These are phyloP conservation scores for Squalus acanthias DNA, from an alignment of 2,797 vertebrate genomes.

Conservation along the genomic window DNA sequence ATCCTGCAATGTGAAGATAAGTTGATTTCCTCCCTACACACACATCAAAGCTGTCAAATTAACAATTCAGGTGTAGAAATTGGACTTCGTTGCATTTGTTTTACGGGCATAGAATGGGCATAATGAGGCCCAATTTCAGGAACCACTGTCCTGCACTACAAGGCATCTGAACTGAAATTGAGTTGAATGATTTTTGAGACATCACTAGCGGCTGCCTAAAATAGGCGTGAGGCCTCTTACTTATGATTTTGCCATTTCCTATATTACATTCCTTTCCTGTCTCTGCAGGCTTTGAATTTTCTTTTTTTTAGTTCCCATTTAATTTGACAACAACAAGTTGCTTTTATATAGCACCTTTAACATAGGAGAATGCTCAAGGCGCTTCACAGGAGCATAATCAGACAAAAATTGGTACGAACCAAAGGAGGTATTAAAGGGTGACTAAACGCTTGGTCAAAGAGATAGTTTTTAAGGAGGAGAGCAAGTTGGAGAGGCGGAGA, in stretches of 20 bases:
- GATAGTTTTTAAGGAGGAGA: neutral
- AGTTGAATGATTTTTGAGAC: neutral
- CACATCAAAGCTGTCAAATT: too few species aligned
- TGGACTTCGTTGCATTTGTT: neutral
- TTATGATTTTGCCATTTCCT: neutral
- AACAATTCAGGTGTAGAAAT: too few species aligned
- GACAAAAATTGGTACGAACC: neutral
- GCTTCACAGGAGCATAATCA: neutral
- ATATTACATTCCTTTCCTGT: neutral
- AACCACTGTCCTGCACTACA: neutral
- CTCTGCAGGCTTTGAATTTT: neutral
- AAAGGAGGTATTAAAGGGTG: neutral
- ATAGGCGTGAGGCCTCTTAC: neutral
- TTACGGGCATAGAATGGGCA: neutral
- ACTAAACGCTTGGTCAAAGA: neutral
- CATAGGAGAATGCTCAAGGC: neutral
- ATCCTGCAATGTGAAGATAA: neutral
- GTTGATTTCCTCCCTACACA: neutral
- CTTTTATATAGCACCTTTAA: neutral
- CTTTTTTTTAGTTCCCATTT: neutral
- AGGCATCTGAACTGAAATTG: neutral
- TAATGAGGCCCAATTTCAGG: neutral
- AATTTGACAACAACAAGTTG: neutral
- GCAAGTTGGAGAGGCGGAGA: neutral
- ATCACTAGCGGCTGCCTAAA: too few species aligned